These are phyloP conservation scores for Sebastes cheni DNA, from an alignment of 2,797 vertebrate species.

Conservation along the genomic window DNA sequence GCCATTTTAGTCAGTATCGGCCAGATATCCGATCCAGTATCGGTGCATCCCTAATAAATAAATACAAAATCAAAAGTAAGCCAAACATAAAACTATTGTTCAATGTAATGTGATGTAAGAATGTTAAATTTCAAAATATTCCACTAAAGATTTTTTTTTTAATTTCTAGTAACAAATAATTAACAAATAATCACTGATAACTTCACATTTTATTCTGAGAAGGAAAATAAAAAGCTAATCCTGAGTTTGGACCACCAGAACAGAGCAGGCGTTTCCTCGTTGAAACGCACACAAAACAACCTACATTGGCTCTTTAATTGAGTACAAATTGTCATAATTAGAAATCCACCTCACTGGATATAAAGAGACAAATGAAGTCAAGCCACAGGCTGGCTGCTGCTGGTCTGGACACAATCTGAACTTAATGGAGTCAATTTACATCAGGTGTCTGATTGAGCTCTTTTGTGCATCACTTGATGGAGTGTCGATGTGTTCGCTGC, in stretches of 20 bases:
- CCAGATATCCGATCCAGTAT: no score
- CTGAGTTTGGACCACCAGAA: neutral
- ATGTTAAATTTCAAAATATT: neutral
- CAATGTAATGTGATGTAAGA: neutral
- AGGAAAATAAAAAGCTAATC: neutral
- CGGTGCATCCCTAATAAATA: neutral
- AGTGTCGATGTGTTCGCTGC: slow-evolving; percentile 5
- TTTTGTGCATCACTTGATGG: slow-evolving; percentile 30
- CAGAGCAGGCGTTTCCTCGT: neutral
- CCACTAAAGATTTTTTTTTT: no score
- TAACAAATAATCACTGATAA: neutral
- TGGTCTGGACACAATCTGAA: slow-evolving; percentile 21
- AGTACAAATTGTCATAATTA: slow-evolving; percentile 42
- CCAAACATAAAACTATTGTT: neutral
- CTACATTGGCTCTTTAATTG: slow-evolving; percentile 25
- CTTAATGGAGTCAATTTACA: slow-evolving; percentile 54
- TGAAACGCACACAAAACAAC: slow-evolving; percentile 6
- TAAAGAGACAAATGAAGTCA: slow-evolving; percentile 34
- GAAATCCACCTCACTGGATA: slow-evolving; percentile 5
- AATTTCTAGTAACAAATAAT: no score
- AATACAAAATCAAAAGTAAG: neutral
- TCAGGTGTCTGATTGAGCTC: slow-evolving; percentile 56
- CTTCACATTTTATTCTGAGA: neutral
- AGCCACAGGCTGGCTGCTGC: slow-evolving; percentile 18
- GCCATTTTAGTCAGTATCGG: no score